Evolutionary conservation across 2,888 invertebrate genomes (phyloP).

Genomic region (Hirtodrosophila duncani): DNA sequence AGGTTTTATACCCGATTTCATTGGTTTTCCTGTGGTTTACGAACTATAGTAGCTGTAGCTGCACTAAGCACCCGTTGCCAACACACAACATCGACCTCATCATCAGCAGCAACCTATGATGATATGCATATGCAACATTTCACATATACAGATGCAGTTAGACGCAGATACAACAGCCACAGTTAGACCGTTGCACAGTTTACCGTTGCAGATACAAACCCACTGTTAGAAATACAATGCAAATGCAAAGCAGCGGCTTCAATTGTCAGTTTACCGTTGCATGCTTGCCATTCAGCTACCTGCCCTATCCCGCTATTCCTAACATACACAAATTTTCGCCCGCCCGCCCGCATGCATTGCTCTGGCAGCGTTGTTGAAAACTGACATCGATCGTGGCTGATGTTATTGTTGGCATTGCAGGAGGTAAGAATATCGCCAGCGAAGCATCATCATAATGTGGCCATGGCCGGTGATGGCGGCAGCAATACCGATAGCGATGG

Average conservation of each 20-base stretch:
- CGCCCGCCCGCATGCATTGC: not conserved
- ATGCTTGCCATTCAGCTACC: too few species aligned
- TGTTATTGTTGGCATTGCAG: constrained; percentile 30
- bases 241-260: constrained; percentile 6
- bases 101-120: too few species aligned
- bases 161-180: too few species aligned
- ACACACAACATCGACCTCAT: too few species aligned
- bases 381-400: not conserved
- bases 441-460: constrained; percentile 40
- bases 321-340: not conserved
- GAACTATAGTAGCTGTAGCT: too few species aligned
- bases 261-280: constrained; percentile 10
- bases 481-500: constrained; percentile 20
- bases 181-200: too few species aligned
- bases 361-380: not conserved
- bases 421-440: constrained; percentile 56
- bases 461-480: constrained; percentile 2
- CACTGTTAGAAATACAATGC: too few species aligned
- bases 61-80: too few species aligned
- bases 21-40: not conserved
- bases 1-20: too few species aligned
- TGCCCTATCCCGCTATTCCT: too few species aligned
- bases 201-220: too few species aligned
- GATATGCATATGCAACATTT: not conserved
- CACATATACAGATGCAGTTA: too few species aligned